Base-by-base conservation (phyloP, 30 jellyfish, hydroid and myxozoan species). In the Turritopsis dohrnii region DNA sequence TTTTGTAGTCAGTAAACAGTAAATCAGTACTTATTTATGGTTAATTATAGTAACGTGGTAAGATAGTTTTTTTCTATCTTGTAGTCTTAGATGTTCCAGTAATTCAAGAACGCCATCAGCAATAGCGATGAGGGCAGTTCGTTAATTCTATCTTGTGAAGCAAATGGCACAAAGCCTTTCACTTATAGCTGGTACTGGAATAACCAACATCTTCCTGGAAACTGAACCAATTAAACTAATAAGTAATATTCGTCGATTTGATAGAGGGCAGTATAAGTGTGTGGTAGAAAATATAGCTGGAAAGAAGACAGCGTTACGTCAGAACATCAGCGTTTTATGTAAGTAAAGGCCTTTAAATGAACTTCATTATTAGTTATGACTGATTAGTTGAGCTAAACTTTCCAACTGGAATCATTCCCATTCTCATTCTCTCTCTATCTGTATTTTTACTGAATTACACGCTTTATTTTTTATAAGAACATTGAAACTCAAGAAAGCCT, bases 61-160 rank as follows among this genome's bases (percentile, higher is more conserved):
- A 41, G 60, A 41, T 41, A 41, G 13, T 3, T 41, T 41, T 41
- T 13, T 41, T n/a, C n/a, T 13, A 41, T 41, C 60, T 69, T 27
- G 28, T 69, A 69, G 77, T 7, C 30, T 27, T 69, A n/a, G 77
- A 69, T 69, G 77, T 27, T n/a, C 77, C 77, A 69, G 22, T 69
- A 23, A 19, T 69, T 69, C 8, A 23, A 69, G 77, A n/a, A n/a
- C n/a, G n/a, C n/a, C n/a, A n/a, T n/a, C n/a, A n/a, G n/a, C n/a
- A n/a, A n/a, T n/a, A n/a, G n/a, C n/a, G n/a, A n/a, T 77, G 85
- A 77, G 29, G 85, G 28, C 41, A 60, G 53, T 21, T 25, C 41
- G 28, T 20, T 77, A 5, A 22, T 25, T 26, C 72, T 77, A 0
- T 28, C 71, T 28, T 77, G 85, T 77, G 85, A 77, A 18, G 28